Conservation (phyloP, 1,140 invertebrate genomes). For the Phymastichus coffea region DNA sequence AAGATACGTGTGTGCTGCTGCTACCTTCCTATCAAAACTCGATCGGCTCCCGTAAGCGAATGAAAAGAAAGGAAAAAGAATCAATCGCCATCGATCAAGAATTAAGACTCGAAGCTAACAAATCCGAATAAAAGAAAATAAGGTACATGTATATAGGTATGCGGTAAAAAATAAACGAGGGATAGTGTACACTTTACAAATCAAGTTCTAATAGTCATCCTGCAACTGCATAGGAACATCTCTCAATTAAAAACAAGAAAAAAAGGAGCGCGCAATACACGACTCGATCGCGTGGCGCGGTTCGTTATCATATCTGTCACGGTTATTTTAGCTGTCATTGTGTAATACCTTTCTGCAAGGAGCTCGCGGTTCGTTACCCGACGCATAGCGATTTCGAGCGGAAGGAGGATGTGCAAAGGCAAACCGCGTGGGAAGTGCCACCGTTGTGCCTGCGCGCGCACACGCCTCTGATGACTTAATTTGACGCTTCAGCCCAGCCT, state of each 20-base stretch:
- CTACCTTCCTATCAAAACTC: background rate
- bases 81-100: constrained; percentile 23
- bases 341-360: background rate
- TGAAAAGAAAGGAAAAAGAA: constrained; percentile 13
- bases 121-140: constrained; percentile 8
- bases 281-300: background rate
- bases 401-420: constrained; percentile 25
- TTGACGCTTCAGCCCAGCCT: background rate
- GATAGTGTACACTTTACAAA: background rate
- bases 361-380: constrained; percentile 26
- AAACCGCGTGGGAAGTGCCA: constrained; percentile 22
- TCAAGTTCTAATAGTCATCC: constrained; percentile 5
- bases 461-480: constrained; percentile 22
- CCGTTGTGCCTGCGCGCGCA: background rate
- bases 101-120: constrained; percentile 17
- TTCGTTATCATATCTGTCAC: constrained; percentile 37
- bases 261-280: background rate
- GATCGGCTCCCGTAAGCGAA: background rate
- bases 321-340: constrained; percentile 34
- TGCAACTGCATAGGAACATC: constrained; percentile 1
- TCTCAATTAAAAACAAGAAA: no score
- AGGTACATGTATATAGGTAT: background rate
- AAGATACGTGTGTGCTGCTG: constrained; percentile 9
- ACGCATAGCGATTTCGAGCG: constrained; percentile 14
- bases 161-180: background rate